phyloP scores from a whole-genome alignment of 2,113 vertebrate species.

The Eulemur macaco region DNA sequence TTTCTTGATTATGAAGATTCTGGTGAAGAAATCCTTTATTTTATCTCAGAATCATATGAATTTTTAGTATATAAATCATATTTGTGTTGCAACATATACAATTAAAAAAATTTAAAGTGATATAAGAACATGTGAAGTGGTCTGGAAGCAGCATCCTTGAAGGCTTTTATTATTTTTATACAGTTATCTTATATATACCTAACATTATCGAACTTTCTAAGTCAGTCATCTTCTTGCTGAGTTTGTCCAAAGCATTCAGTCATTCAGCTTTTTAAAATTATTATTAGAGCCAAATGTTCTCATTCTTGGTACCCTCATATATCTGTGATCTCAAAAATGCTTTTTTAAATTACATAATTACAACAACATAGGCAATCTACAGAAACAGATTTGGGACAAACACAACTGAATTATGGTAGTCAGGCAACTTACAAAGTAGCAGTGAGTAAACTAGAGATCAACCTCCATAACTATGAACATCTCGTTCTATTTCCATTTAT shows the following conservation, averaged over 20 bases:
- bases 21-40: background rate
- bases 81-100: background rate
- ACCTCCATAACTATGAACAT: background rate
- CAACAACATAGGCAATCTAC: background rate
- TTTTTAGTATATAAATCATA: background rate
- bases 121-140: background rate
- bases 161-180: background rate
- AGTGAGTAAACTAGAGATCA: background rate
- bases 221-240: background rate
- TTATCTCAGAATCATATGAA: background rate
- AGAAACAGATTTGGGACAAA: background rate
- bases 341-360: background rate
- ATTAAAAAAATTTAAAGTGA: background rate
- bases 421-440: background rate
- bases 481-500: background rate
- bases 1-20: background rate
- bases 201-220: background rate
- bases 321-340: background rate
- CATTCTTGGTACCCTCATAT: background rate
- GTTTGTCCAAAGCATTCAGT: background rate
- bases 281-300: background rate
- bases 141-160: background rate
- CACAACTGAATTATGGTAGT: background rate
- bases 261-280: background rate
- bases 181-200: background rate